Evolutionary conservation across 2,888 invertebrate genomes (phyloP), one percentile per base, ranked within the genome.

Genomic region (Apomyelois bistriatella): DNA sequence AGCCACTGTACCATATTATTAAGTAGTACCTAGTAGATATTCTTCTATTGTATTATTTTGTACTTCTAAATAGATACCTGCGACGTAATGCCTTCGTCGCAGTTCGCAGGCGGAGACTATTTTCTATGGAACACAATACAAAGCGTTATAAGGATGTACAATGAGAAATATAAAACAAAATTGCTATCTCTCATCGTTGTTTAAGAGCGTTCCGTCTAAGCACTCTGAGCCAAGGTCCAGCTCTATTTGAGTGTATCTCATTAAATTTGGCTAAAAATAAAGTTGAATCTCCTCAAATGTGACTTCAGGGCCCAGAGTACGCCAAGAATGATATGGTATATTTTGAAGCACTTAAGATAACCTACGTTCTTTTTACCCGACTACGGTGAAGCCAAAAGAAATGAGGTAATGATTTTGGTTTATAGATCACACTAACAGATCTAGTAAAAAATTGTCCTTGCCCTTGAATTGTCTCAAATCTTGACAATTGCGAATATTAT

Each of bases 81-180:
- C 46, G 15, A 46, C 46, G 32, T 46, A 46, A 13, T 35, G 32
- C 46, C 46, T 32, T 15, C 46, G 46, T 10, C 16, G n/a, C 15
- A 9, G 9, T 46, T 10, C 30, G 5, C 46, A 32, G 46, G 32
- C 46, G 10, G 10, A 15, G 17, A 42, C 38, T 16, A 16, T 40
- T 46, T 46, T 46, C 46, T 46, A 46, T 16, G 9, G 46, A 32
- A 46, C 30, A 32, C 46, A 32, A 46, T 15, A 32, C 46, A 46
- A 46, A 32, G 32, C 35, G 9, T 46, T 46, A 46, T 46, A 46
- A 46, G 43, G 43, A 43, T 43, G 30, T 30, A 43, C 15, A 43
- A 43, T 43, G 30, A 30, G 43, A 43, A 35, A 32, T 46, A 46
- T 16, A 16, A 32, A 32, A 32, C 16, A 30, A 43, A 43, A 43